Evolutionary conservation across 2,888 invertebrate species (phyloP), one percentile per base, ranked within the genome.

Genomic region (Polymixis lichenea): DNA sequence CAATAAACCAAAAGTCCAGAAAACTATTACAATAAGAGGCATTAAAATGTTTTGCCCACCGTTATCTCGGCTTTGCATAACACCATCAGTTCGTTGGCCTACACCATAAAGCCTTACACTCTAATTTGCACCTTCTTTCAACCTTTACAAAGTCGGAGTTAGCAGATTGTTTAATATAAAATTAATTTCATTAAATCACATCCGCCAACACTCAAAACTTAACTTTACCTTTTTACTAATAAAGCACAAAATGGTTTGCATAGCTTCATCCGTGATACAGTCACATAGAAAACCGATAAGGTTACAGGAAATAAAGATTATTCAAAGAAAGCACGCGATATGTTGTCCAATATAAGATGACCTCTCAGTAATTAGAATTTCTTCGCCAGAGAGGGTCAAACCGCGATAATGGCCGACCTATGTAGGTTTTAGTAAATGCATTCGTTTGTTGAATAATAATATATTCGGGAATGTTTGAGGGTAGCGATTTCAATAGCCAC

Each of bases 301-400:
- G 81, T 83, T 72, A 81, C 78, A 86, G 89, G 85, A 88, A 88
- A 88, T 83, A 84, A 82, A 87, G 80, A 84, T 88, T 87, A 88
- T 80, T 86, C 87, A 87, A 86, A 83, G 84, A 80, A 87, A 82
- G 65, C 88, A 88, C 89, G 88, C 88, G 82, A 88, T 77, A 22
- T 60, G 51, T 64, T 9, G 53, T 17, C 86, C 79, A 82, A 19
- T 82, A 13, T 72, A 70, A 66, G 28, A 60, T 58, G 88, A 87
- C 22, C 87, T 56, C 53, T 78, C 9, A 28, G 25, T 51, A 51
- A 73, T 69, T 75, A 69, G 19, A 46, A 55, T 72, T 76, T 73
- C 61, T 74, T 72, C 15, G 11, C 67, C 65, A 69, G 71, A 17
- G 8, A 61, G 74, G 87, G 65, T 77, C 88, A 66, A 38, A 28